Conservation (phyloP, 2,797 vertebrate genomes). For the Morus bassanus region DNA sequence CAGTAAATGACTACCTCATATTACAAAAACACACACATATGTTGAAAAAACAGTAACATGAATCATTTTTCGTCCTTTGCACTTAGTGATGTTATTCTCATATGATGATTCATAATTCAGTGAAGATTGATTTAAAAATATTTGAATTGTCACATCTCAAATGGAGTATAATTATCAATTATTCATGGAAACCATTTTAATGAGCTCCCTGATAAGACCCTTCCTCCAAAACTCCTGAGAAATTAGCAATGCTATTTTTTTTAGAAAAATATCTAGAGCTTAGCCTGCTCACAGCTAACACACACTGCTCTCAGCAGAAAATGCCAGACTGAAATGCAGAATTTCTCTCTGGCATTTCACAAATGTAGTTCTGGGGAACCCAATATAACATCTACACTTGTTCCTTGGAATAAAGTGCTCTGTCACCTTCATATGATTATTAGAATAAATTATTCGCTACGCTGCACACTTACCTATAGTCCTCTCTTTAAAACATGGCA, state of each 20-base stretch:
- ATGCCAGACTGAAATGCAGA: not conserved
- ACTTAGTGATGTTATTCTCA: not conserved
- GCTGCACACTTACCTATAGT: not conserved
- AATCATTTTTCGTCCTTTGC: slow-evolving; percentile 29
- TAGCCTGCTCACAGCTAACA: not conserved
- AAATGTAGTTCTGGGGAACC: not conserved
- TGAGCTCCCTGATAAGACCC: not conserved
- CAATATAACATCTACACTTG: not conserved
- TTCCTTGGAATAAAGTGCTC: slow-evolving; percentile 22
- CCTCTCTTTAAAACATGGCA: not conserved
- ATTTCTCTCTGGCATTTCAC: not conserved
- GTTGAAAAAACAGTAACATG: not conserved
- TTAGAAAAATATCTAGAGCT: not conserved
- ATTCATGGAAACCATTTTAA: slow-evolving; percentile 51
- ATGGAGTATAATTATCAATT: slow-evolving; percentile 21
- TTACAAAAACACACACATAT: not conserved
- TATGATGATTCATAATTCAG: slow-evolving; percentile 29
- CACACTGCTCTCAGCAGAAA: not conserved
- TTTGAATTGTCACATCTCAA: slow-evolving; percentile 3
- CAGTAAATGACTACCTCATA: not conserved
- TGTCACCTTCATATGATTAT: not conserved
- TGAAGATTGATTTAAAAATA: not conserved
- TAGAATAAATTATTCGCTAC: slow-evolving; percentile 41
- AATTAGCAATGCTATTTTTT: slow-evolving; percentile 7
- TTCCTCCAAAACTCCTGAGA: slow-evolving; percentile 34